Base-by-base conservation (phyloP, 1,140 invertebrate species). In the Drosophila suzukii region DNA sequence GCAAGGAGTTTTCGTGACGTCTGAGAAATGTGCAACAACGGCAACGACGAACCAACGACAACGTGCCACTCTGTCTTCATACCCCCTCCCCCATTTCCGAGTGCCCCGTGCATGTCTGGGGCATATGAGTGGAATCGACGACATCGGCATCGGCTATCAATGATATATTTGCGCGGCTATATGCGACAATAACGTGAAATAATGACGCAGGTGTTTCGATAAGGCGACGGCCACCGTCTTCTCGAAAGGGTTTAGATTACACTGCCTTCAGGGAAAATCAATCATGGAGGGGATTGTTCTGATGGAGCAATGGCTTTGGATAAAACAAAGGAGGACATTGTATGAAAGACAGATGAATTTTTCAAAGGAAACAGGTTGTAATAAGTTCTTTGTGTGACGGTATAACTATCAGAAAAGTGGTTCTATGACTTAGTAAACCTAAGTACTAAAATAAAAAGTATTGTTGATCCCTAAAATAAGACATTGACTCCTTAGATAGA, bases 101-200 rank as follows among this genome's bases (percentile, higher is more conserved):
- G 20, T 41, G 20, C 30, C 38, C 5, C 24, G 47, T 44, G 41
- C 47, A 56, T 71, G 70, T 75, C 54, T 68, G 70, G 74, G 63
- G 55, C 83, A 86, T 81, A 75, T 88, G 84, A 79, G 78, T 81
- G 74, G 81, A 82, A 74, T 61, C 67, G 62, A 39, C 58, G 44
- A 49, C 43, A 47, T 47, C 44, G 63, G 66, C 78, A 85, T 79
- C 72, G 78, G 72, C 86, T 90, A 77, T 91, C 86, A 82, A 88
- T 88, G 77, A 86, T 70, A 73, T 86, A 85, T 85, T 72, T 66
- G 77, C 71, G 49, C 80, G 59, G 55, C 79, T 71, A 83, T 90
- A 72, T 90, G 80, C 80, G 85, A 78, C 77, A 85, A 91, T 78
- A 91, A 88, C 62, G 84, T 84, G 81, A 78, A 91, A 91, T 89